A percentile compares a stretch with the other conserved stretches of the same genome.
Evolutionary conservation across 2,113 vertebrate species (phyloP).

Genomic region (Hylia prasina): DNA sequence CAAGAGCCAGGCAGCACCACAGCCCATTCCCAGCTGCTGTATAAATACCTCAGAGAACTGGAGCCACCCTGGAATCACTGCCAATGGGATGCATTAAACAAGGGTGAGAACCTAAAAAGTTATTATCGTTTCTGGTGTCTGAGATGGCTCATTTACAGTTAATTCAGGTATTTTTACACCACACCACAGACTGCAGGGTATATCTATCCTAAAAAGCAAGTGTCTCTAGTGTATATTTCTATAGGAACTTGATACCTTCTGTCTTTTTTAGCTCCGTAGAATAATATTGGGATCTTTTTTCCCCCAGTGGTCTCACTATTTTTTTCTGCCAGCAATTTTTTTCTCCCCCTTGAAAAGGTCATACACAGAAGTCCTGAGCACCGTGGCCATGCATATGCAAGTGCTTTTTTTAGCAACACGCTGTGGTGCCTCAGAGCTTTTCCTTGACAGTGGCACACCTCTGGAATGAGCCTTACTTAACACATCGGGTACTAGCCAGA

Average conservation of each 20-base stretch:
- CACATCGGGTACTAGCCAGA: too few relatives aligned
- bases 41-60: accelerated
- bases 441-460: neutral
- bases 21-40: neutral
- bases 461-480: neutral
- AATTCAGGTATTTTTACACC: neutral
- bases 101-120: neutral
- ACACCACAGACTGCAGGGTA: neutral
- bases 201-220: neutral
- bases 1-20: neutral
- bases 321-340: neutral
- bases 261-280: neutral
- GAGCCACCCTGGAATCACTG: neutral
- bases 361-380: neutral
- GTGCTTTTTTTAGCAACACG: accelerated
- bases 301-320: neutral
- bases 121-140: neutral
- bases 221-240: neutral
- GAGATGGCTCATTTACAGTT: neutral
- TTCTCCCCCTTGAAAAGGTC: neutral
- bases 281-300: neutral
- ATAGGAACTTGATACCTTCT: neutral
- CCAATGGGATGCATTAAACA: neutral
- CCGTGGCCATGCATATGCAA: neutral
- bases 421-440: neutral